These are phyloP conservation scores for Baronia brevicornis DNA, from an alignment of 2,888 invertebrate genomes.

Conservation along the genomic window DNA sequence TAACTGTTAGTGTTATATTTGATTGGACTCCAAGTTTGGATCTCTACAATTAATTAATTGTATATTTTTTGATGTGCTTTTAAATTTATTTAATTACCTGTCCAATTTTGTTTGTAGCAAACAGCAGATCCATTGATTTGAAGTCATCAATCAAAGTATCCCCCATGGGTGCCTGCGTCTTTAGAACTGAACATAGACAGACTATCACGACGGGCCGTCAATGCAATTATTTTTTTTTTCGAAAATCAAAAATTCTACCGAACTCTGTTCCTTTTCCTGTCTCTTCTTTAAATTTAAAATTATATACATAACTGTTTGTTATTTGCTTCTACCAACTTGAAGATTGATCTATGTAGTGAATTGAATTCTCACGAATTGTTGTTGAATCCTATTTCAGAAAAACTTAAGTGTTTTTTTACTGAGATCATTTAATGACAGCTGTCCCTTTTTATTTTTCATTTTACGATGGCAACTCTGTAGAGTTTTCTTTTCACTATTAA, in stretches of 20 bases:
- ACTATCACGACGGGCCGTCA: conserved; percentile 67
- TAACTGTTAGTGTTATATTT: conserved; percentile 20
- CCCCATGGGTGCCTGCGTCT: conserved; percentile 58
- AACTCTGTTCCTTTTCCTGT: neutral
- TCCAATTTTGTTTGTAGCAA: conserved; percentile 29
- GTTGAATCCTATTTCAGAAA: too few relatives aligned
- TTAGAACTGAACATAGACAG: conserved; percentile 67
- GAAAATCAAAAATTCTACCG: neutral
- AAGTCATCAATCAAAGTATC: conserved; percentile 72
- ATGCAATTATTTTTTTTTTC: conserved; percentile 12
- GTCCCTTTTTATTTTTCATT: conserved; percentile 8
- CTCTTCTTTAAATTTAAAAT: neutral
- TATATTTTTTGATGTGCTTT: conserved; percentile 9
- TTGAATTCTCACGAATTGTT: too few relatives aligned
- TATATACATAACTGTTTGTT: too few relatives aligned
- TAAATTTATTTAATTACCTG: conserved; percentile 15
- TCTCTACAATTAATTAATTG: conserved; percentile 21
- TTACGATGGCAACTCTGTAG: conserved; percentile 4
- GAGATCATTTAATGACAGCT: too few relatives aligned
- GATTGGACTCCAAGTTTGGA: conserved; percentile 51
- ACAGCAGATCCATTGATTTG: conserved; percentile 72
- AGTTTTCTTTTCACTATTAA: neutral
- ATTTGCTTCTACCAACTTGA: too few relatives aligned
- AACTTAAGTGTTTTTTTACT: too few relatives aligned
- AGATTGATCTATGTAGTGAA: too few relatives aligned